Conservation (phyloP, 2,113 vertebrate genomes). For the Pelodiscus sinensis region DNA sequence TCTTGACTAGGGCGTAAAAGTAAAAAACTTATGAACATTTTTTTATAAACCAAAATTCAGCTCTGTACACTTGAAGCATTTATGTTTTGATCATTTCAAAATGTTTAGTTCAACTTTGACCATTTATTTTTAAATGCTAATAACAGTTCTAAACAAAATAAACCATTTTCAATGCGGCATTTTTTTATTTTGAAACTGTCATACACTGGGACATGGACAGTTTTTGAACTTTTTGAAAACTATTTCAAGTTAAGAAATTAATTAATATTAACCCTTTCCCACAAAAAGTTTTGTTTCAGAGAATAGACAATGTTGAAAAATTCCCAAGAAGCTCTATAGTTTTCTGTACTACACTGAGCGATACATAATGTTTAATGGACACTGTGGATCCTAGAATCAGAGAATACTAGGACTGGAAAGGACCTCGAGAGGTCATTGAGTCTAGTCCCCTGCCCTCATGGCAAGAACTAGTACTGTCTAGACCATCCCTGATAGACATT, state of each 20-base stretch:
- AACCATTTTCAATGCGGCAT: neutral
- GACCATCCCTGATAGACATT: no score
- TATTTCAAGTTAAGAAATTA: neutral
- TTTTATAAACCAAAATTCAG: neutral
- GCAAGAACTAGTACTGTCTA: no score
- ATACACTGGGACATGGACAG: neutral
- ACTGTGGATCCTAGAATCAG: neutral
- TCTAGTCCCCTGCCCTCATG: no score
- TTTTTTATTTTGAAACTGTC: neutral
- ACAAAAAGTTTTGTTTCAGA: neutral
- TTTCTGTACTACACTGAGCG: neutral
- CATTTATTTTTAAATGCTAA: neutral
- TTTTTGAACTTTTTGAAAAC: neutral
- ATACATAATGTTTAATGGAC: neutral
- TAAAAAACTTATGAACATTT: neutral
- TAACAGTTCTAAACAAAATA: neutral
- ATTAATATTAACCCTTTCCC: neutral
- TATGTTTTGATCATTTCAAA: neutral
- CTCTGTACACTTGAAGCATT: neutral
- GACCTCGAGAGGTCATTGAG: no score
- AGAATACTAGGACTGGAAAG: no score
- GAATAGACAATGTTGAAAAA: neutral
- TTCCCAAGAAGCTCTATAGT: neutral
- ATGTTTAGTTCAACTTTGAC: neutral
- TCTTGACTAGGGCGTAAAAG: neutral